Base-by-base conservation (phyloP, 2,113 vertebrate genomes). In the Malurus elegans region DNA sequence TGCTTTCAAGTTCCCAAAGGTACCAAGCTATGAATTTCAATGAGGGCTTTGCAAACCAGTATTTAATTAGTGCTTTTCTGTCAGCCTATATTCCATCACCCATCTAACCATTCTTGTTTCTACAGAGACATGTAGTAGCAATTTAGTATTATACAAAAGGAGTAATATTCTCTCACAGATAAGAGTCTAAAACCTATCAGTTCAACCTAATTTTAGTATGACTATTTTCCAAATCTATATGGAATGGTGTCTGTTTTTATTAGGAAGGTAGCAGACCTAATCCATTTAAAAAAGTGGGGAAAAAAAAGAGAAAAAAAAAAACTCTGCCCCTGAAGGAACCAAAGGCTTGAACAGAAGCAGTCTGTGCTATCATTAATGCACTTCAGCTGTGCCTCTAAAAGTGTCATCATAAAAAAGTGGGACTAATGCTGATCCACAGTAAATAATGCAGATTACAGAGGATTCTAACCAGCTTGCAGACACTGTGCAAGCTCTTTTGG, bases 11-110 rank as follows among this genome's bases (percentile, higher is more conserved):
- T 92, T 95, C 95, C 96, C 96, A 98, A 97, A 98, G 97, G 97
- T 98, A 97, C 97, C 98, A 97, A 98, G 98, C 98, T 97, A 98
- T 98, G 98, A 98, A 99, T 98, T 98, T 98, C 98, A 98, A 98
- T 98, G 97, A 98, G 97, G 94, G 86, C 95, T 97, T 97, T 98
- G 97, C 96, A 98, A 97, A 95, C 95, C 89, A 97, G 86, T 95
- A 93, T 96, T 96, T 97, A 96, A 98, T 98, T 98, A 96, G 98
- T 97, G 92, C 96, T 97, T 95, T 98, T 97, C 95, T 97, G 90
- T 97, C 97, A 97, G 94, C 47, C 62, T 79, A 73, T 86, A 97
- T 95, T 92, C 96, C 92, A 96, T 95, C 92, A 71, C 45, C 54
- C 91, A 94, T 72, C 83, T 75, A 91, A 93, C 89, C 32, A 82